Conservation (phyloP, 2,797 vertebrate species). For the Protonibea diacanthus region DNA sequence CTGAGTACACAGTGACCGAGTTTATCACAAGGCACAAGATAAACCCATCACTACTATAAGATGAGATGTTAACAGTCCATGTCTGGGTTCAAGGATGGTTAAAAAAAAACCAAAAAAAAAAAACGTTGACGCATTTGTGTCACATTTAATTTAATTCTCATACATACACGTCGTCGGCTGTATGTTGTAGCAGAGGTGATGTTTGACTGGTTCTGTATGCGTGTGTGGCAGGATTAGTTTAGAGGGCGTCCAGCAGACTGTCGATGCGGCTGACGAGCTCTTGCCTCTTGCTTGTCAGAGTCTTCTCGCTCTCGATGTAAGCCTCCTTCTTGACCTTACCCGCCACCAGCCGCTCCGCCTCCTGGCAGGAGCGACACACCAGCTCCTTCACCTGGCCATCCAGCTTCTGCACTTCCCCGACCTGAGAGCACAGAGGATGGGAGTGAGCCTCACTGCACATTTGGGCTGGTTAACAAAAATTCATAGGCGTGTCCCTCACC, state of each 20-base stretch:
- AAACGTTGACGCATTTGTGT: constrained; percentile 35
- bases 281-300: constrained; percentile 90
- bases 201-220: constrained; percentile 12
- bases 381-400: constrained; percentile 96
- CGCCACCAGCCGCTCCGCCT: constrained; percentile 95
- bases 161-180: constrained; percentile 43
- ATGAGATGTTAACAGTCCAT: constrained; percentile 60
- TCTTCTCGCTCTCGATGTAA: constrained; percentile 95
- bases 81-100: constrained; percentile 51
- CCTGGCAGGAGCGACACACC: constrained; percentile 92
- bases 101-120: constrained; percentile 12
- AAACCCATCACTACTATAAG: constrained; percentile 61
- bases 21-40: constrained; percentile 75
- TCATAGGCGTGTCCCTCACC: constrained; percentile 74
- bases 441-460: background rate
- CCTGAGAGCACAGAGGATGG: constrained; percentile 78
- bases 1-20: constrained; percentile 56
- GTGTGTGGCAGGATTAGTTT: constrained; percentile 58
- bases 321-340: constrained; percentile 98
- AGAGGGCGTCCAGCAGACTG: constrained; percentile 95
- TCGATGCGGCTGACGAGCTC: constrained; percentile 95
- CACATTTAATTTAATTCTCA: constrained; percentile 59
- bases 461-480: background rate
- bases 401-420: constrained; percentile 96
- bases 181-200: constrained; percentile 33